Evolutionary conservation across 1,140 invertebrate genomes (phyloP), one percentile per base, ranked within the genome.

Genomic region (Onthophagus taurus): DNA sequence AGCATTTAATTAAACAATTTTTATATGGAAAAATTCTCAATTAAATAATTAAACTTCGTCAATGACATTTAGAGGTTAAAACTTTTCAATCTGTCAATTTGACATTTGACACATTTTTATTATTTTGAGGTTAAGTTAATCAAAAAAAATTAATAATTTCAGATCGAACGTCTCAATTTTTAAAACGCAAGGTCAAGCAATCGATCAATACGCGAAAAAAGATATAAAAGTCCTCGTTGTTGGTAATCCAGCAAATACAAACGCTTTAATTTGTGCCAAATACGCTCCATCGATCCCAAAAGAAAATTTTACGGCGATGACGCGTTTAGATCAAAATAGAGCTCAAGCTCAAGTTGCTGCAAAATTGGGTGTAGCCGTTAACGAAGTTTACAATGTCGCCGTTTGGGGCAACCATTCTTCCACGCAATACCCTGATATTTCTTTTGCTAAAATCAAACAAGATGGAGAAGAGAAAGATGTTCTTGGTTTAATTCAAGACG

Each of bases 381-480:
- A 77, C 6, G 26, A 38, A 57, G 82, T 98, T 2, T 79, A 78
- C 52, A 96, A 97, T 64, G 83, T 95, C 4, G 88, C 95, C 44
- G 99, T 99, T 60, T 99, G 97, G 97, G 97, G 97, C 17, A 99
- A 99, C 68, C 97, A 99, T 61, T 98, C 94, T 1, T 92, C 91
- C 4, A 99, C 97, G 2, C 96, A 99, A 70, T 98, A 89, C 66
- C 96, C 97, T 13, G 96, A 99, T 78, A 85, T 86, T 8, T 72
- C 74, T n/a, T 83, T 94, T 64, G 93, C 92, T 36, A 66, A 72
- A 29, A 89, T 90, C 4, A 65, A 61, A 35, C 68, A 73, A 54
- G 67, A 63, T 57, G 74, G 64, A 19, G 57, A 53, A 13, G 78
- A 72, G 57, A 47, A 54, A 2, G 45, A 45, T 33, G 83, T 89